These are phyloP conservation scores for Xestia c-nigrum DNA, from an alignment of 2,888 invertebrate genomes.

Conservation along the genomic window DNA sequence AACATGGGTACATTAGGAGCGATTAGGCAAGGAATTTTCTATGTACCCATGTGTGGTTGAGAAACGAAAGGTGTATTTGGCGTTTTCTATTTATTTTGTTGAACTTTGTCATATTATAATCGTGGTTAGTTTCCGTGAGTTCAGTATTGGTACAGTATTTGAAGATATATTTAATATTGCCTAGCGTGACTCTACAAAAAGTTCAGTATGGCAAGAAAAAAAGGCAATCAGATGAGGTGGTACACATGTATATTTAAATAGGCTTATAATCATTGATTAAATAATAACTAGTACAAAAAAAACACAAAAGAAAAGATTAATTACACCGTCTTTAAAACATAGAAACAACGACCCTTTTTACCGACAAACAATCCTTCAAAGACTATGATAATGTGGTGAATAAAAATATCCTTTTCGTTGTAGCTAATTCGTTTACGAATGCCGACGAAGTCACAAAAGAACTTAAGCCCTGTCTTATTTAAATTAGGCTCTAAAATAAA, in stretches of 20 bases:
- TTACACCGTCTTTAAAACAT: slow-evolving; percentile 7
- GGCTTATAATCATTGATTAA: background rate
- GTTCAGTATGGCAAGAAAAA: background rate
- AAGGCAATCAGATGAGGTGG: background rate
- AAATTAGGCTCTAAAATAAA: slow-evolving; percentile 89
- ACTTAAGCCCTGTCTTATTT: slow-evolving; percentile 88
- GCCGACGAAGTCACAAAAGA: slow-evolving; percentile 85
- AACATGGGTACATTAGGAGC: slow-evolving; percentile 68
- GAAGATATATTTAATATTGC: background rate
- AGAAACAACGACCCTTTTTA: slow-evolving; percentile 30
- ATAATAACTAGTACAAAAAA: background rate
- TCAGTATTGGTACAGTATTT: background rate
- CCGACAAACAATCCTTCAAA: slow-evolving; percentile 62
- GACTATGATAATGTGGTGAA: slow-evolving; percentile 74
- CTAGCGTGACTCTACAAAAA: background rate
- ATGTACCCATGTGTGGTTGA: slow-evolving; percentile 33
- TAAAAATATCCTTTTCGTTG: slow-evolving; percentile 77
- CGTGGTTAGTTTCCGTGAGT: background rate
- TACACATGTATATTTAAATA: background rate
- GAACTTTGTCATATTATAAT: background rate
- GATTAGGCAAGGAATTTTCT: slow-evolving; percentile 64
- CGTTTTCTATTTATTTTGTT: slow-evolving; percentile 5
- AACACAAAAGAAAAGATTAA: background rate
- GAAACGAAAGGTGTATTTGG: slow-evolving; percentile 3
- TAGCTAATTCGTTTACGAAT: slow-evolving; percentile 87